Base-by-base conservation (phyloP, 64 coral and sea anemone species). In the Astreopora myriophthalma region DNA sequence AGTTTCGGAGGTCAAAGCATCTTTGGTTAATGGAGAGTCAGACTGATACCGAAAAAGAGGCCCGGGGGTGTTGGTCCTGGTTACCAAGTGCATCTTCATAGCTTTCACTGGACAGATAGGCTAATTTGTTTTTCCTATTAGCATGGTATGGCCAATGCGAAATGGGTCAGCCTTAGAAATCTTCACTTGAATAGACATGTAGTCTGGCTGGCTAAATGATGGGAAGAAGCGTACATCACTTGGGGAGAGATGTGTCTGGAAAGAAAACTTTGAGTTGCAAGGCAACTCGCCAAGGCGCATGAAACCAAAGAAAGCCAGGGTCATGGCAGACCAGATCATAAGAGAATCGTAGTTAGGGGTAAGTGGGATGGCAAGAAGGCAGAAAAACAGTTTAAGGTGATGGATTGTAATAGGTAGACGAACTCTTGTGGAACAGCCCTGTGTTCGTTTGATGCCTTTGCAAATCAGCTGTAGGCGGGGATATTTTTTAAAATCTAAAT, bases 281-380 rank as follows among this genome's bases (percentile, higher is more conserved):
- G 75, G 88, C 8, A 94, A 23, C 69, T 94, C 85, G 30, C 92
- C 76, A 0, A 94, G n/a, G 1, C 85, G 58, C 1, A 93, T 1
- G 34, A 94, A 94, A 73, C 85, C 92, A 25, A 94, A 94, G 36
- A 94, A 89, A 3, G 85, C 92, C 11, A 89, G 12, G 1, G 34
- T 93, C 91, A 93, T 93, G 10, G 91, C 74, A 9, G 91, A 36
- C 91, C 91, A 93, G 5, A 93, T 64, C 84, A 93, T 86, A 3
- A 93, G 17, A 51, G 91, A 93, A n/a, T 80, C 62, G 30, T 79
- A 87, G 40, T 76, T 49, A 0, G 37, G 0, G 6, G 84, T 93
- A 7, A 34, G 6, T n/a, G 7, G n/a, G 9, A 91, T 82, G 12
- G 89, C 75, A 1, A 91, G 19, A 39, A 91, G 75, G 6, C 6